phyloP scores from a whole-genome alignment of 2,888 invertebrate genomes.

The Drosophila ochracea region DNA sequence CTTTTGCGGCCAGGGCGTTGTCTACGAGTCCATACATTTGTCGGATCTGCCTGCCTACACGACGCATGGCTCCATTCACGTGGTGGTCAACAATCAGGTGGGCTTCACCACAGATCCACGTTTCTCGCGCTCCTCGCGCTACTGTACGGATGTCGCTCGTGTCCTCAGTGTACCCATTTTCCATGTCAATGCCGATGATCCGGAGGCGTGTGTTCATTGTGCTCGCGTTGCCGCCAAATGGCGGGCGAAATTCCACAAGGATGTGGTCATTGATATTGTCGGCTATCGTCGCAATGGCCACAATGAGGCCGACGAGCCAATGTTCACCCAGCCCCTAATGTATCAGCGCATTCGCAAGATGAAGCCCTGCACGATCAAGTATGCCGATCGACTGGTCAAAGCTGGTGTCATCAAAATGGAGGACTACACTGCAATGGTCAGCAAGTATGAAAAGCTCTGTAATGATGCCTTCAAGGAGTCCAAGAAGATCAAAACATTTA shows the following conservation, averaged over 20 bases:
- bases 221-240: constrained; percentile 95
- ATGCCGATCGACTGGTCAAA: constrained; percentile 89
- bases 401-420: constrained; percentile 89
- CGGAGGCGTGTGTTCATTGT: constrained; percentile 94
- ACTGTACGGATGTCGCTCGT: constrained; percentile 95
- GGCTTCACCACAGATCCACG: constrained; percentile 97
- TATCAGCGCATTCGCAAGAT: constrained; percentile 92
- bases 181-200: constrained; percentile 96
- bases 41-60: constrained; percentile 87
- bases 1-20: constrained; percentile 88
- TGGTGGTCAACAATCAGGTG: constrained; percentile 90
- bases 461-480: constrained; percentile 88
- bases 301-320: constrained; percentile 97
- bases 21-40: constrained; percentile 88
- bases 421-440: constrained; percentile 86
- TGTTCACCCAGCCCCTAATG: constrained; percentile 97
- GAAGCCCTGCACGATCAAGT: constrained; percentile 87
- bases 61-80: constrained; percentile 88
- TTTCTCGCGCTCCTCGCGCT: constrained; percentile 92
- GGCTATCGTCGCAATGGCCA: constrained; percentile 94
- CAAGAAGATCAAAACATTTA: constrained; percentile 88
- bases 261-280: constrained; percentile 93
- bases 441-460: constrained; percentile 84
- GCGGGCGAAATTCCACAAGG: constrained; percentile 93
- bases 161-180: constrained; percentile 96